These are phyloP conservation scores for Myripristis jacobus DNA, from an alignment of 2,797 vertebrate genomes.

Conservation along the genomic window DNA sequence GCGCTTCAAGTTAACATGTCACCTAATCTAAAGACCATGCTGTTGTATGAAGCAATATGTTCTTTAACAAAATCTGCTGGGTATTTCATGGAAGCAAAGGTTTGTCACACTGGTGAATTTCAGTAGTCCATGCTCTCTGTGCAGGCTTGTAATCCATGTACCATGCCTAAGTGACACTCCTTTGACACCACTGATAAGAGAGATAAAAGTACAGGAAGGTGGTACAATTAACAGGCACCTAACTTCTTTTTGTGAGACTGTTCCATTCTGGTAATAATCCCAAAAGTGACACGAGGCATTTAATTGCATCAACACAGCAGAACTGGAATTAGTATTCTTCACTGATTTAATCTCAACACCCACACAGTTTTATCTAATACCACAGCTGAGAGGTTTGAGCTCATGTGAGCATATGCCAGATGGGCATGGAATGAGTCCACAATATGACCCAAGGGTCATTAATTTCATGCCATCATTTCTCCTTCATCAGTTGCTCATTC, in stretches of 20 bases:
- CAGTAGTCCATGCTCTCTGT: neutral
- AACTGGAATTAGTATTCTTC: constrained; percentile 49
- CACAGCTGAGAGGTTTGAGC: constrained; percentile 55
- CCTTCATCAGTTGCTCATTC: constrained; percentile 49
- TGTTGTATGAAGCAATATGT: neutral
- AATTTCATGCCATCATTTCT: constrained; percentile 53
- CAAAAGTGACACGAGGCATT: constrained; percentile 48
- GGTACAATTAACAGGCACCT: constrained; percentile 22
- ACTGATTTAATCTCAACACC: constrained; percentile 51
- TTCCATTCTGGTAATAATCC: constrained; percentile 50
- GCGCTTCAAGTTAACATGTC: constrained; percentile 57
- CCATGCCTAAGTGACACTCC: constrained; percentile 20
- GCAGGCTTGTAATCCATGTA: constrained; percentile 19
- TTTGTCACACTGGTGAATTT: constrained; percentile 7
- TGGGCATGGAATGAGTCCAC: constrained; percentile 59
- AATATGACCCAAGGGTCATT: constrained; percentile 52
- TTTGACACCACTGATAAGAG: constrained; percentile 18
- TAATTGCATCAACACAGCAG: constrained; percentile 43
- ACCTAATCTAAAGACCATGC: constrained; percentile 7
- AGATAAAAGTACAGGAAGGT: constrained; percentile 38
- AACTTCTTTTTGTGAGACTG: constrained; percentile 24
- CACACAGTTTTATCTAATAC: constrained; percentile 50
- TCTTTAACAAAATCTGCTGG: constrained; percentile 8
- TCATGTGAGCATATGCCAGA: constrained; percentile 58
- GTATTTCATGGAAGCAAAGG: constrained; percentile 1